Conservation (phyloP, 2,113 vertebrate genomes). For the Excalfactoria chinensis region DNA sequence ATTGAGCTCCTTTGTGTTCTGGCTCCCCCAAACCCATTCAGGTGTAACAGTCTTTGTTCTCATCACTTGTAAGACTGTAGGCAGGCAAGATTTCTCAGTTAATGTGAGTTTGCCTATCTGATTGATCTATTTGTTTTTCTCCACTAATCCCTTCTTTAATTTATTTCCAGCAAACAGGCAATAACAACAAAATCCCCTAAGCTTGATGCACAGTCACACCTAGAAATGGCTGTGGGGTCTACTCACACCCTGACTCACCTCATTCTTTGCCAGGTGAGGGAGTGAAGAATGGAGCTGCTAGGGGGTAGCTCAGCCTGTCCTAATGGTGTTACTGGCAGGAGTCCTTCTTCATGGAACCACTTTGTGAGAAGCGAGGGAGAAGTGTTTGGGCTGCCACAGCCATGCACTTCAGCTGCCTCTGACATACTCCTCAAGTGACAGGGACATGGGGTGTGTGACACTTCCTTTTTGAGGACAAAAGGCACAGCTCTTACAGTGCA, state of each 20-base stretch:
- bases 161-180: neutral
- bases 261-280: neutral
- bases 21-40: neutral
- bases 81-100: neutral
- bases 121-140: neutral
- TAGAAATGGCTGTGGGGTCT: neutral
- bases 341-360: neutral
- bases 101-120: neutral
- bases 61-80: neutral
- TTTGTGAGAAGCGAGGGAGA: neutral
- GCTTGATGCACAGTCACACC: neutral
- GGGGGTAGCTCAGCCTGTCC: neutral
- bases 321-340: neutral
- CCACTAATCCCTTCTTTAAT: neutral
- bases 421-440: neutral
- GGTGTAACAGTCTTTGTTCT: neutral
- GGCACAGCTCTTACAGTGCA: neutral
- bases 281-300: neutral
- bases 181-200: neutral
- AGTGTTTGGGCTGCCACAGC: neutral
- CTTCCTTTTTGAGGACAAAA: neutral
- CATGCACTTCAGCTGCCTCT: neutral
- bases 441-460: rapidly evolving
- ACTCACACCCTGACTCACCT: neutral
- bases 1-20: neutral